Evolutionary conservation across 1,140 invertebrate species (phyloP), one percentile per base, ranked within the genome.

Genomic region (Elymnias hypermnestra): DNA sequence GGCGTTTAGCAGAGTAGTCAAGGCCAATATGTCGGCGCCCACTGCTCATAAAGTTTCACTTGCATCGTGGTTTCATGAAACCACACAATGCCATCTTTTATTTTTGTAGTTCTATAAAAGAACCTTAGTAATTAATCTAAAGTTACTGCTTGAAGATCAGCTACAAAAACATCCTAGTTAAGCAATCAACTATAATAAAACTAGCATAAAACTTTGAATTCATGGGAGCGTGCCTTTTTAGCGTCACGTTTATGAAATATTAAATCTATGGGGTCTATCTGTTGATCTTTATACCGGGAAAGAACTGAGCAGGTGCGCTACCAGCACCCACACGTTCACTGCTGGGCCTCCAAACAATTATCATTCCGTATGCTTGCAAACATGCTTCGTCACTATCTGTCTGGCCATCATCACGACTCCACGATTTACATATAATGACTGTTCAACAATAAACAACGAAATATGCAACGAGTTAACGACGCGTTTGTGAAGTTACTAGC

Each of bases 391-490:
- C 78, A 81, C 72, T 81, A 84, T 84, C 81, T 55, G 55, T 56
- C 57, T 45, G 50, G 50, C 65, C 68, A 84, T 84, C 81, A 74
- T 75, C 81, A 84, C 81, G 81, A 83, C 72, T 72, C 43, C 49
- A 71, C 78, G 60, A 83, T 84, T 84, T 83, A 83, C 81, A 84
- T 81, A 79, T 84, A 83, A 84, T 83, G 75, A 84, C 71, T 78
- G 72, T 77, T 71, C 70, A 81, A 81, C 78, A 75, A 75, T 75
- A 81, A 73, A 81, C 72, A 68, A 78, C 70, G 51, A 71, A 74
- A 75, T 72, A 58, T 67, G 59, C 62, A 60, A 58, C 26, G 26
- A 29, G 26, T 29, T 29, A 29, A 29, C 59, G 53, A 39, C 44
- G 44, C 45, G 17, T 64, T 72, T 72, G 69, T 55, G 62, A 65